Evolutionary conservation across 2,888 invertebrate species (phyloP), one percentile per base, ranked within the genome.

Genomic region (Priocnemis perturbator): DNA sequence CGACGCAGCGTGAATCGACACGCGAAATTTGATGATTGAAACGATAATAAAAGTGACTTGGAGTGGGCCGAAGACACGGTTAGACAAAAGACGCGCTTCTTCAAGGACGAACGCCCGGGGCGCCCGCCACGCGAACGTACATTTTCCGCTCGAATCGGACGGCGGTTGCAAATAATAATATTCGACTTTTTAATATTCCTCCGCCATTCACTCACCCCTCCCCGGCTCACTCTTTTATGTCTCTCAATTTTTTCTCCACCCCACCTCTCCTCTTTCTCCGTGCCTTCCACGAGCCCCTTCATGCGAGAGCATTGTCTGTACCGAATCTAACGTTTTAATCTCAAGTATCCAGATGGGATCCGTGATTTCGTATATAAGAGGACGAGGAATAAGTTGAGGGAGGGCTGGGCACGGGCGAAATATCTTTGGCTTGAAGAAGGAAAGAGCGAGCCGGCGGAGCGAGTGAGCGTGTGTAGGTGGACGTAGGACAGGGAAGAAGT

Each of bases 321-420:
- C 78, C 81, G 78, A 83, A 84, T 84, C 84, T 87, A 87, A 88
- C 87, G 79, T 87, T 87, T 88, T 86, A 87, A 88, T 88, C 86
- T 88, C 83, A 83, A 87, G 85, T 83, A 86, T 86, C 85, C 85
- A 86, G 86, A 87, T 88, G 86, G 83, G 85, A 83, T 86, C 83
- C 76, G 74, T 76, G 83, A 85, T 86, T 86, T 81, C 64, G 70
- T 79, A 60, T 78, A 73, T 77, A 83, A 79, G 78, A 73, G 79
- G 73, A 69, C 65, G 69, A 71, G 57, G 52, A 30, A 69, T 64
- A 66, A 66, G 53, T 71, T 64, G 61, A 64, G 73, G 72, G 26
- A 44, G 64, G 50, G n/a, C n/a, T n/a, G n/a, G 58, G 59, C 7
- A 3, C 9, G 1, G 67, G 26, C 48, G 70, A 67, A 65, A 57